These are phyloP conservation scores for Alethe diademata DNA, from an alignment of 2,113 vertebrate species.

Conservation along the genomic window DNA sequence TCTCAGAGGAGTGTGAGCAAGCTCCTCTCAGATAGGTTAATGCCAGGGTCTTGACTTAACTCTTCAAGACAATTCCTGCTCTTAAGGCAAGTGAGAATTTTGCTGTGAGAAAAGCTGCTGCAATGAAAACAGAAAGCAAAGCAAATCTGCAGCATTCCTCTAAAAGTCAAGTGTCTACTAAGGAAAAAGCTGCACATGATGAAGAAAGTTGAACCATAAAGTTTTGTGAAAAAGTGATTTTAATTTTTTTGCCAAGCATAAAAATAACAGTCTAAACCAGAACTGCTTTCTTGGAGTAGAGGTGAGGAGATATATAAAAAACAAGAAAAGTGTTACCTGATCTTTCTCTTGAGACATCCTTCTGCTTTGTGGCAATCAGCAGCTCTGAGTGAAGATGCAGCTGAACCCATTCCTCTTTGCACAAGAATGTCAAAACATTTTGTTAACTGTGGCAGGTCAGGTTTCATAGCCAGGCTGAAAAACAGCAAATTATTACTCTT, in stretches of 20 bases:
- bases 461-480: slow-evolving; percentile 1
- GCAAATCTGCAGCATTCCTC: neutral
- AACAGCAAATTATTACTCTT: neutral
- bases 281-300: neutral
- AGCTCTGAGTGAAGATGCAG: neutral
- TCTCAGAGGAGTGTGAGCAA: neutral
- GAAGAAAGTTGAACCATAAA: neutral
- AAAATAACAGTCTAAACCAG: neutral
- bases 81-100: neutral
- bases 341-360: neutral
- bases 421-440: slow-evolving; percentile 1
- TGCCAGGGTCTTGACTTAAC: neutral
- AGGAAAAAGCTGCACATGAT: neutral
- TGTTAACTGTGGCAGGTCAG: slow-evolving; percentile 28
- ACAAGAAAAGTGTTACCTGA: neutral
- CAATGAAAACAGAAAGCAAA: neutral
- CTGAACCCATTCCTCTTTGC: neutral
- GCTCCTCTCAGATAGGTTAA: neutral
- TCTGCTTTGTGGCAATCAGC: neutral
- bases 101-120: neutral
- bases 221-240: neutral
- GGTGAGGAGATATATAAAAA: neutral
- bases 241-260: neutral
- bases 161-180: neutral
- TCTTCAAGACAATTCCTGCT: neutral